Percentiles rank a stretch among this genome's conserved stretches.
phyloP scores from a whole-genome alignment of 2,113 vertebrate genomes.

The Daphoenositta chrysoptera region DNA sequence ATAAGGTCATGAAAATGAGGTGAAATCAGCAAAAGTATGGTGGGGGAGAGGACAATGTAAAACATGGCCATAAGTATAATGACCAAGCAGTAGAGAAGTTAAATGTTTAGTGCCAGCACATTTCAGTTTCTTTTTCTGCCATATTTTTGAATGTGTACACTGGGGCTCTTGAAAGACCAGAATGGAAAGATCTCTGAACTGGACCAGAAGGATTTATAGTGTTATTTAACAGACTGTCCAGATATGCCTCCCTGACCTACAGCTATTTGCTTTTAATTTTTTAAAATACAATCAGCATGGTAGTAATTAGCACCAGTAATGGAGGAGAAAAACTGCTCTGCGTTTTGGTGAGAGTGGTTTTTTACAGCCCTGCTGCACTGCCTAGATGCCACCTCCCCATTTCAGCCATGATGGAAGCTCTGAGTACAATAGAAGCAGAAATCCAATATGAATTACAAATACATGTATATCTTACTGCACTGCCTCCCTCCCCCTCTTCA shows the following conservation, averaged over 20 bases:
- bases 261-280: background rate
- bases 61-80: conserved; percentile 61
- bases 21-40: conserved; percentile 82
- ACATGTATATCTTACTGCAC: conserved; percentile 52
- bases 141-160: conserved; percentile 48
- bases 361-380: conserved; percentile 5
- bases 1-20: conserved; percentile 85
- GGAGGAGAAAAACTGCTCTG: background rate
- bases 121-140: conserved; percentile 61
- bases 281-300: background rate
- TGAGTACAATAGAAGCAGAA: conserved; percentile 69
- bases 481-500: conserved; percentile 59
- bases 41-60: conserved; percentile 69
- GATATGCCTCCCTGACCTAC: background rate
- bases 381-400: conserved; percentile 59
- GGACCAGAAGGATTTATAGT: conserved; percentile 18
- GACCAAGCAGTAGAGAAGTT: conserved; percentile 67
- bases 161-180: conserved; percentile 40
- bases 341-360: background rate
- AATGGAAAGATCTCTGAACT: conserved; percentile 46
- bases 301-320: conserved; percentile 27
- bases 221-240: conserved; percentile 4
- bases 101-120: conserved; percentile 70
- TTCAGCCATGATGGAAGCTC: conserved; percentile 63
- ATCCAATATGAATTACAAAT: conserved; percentile 80